Base-by-base conservation (phyloP, 2,888 invertebrate genomes). In the Apodemia zela region DNA sequence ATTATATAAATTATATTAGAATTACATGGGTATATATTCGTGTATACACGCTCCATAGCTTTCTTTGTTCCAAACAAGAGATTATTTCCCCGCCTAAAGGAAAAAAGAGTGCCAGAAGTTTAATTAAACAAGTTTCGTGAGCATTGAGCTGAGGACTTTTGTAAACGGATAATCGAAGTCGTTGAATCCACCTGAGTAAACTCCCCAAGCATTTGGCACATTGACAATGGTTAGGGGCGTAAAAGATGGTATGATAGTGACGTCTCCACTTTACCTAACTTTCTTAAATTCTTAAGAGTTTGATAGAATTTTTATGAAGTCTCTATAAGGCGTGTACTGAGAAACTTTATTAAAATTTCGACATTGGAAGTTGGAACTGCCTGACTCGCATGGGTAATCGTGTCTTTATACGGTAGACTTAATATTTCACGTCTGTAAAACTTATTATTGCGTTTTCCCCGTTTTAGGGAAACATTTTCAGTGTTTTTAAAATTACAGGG, bases 91-190 rank as follows among this genome's bases (percentile, higher is more conserved):
- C 84, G 85, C 83, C 88, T 83, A 82, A 87, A 86, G 89, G 89
- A 84, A 90, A 91, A 89, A 91, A 91, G 89, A 87, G 89, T 89
- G 87, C 82, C 84, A 88, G 84, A 90, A 91, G 85, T 91, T 91
- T 91, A 91, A 91, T 91, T 91, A 90, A 90, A 91, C 89, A 91
- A 91, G 88, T 90, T 91, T 79, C 83, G 83, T 79, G 84, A 80
- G 89, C 87, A 89, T 88, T 79, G 89, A 82, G 85, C 82, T 76
- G 75, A 74, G 81, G 86, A 90, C 86, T 88, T 88, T 85, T 85
- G 84, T 89, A 85, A 89, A 87, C 86, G 88, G 85, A 88, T 90
- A 90, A 89, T 89, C 86, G 87, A 87, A 85, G 79, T 77, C 77
- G 79, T 83, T 77, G 80, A 82, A 84, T 82, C 80, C 84, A 89